Evolutionary conservation across 2,797 vertebrate genomes (phyloP).

Genomic region (Chaetodon trifasciatus): DNA sequence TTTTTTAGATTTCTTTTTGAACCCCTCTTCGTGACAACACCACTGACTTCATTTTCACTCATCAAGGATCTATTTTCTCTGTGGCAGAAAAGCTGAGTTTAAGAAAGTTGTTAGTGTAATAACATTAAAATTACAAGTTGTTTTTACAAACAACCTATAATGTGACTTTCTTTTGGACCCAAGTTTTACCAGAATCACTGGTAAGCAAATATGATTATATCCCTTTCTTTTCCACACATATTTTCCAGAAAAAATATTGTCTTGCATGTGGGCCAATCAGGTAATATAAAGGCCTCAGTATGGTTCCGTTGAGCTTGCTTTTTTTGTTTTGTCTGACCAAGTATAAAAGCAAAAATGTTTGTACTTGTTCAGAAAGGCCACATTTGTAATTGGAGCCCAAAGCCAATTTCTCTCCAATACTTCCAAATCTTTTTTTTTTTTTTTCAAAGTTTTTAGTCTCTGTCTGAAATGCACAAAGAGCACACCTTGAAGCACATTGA

Average conservation of each 20-base stretch:
- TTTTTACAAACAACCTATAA: background rate
- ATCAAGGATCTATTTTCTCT: background rate
- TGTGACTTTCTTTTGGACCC: too few relatives aligned
- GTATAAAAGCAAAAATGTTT: too few relatives aligned
- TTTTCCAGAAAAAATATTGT: background rate
- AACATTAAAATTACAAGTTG: background rate
- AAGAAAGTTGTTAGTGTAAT: background rate
- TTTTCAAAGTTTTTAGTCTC: background rate
- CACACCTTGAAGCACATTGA: background rate
- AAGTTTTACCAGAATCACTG: background rate
- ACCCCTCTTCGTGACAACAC: background rate
- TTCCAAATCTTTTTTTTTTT: background rate
- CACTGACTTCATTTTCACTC: background rate
- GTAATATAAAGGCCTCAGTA: background rate
- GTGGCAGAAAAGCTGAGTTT: constrained; percentile 1
- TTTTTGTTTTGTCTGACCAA: background rate
- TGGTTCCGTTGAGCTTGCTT: background rate
- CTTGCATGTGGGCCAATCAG: background rate
- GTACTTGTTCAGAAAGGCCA: background rate
- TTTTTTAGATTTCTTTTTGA: background rate
- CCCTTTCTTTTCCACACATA: background rate
- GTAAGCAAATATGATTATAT: background rate
- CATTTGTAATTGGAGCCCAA: background rate
- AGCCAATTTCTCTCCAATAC: background rate
- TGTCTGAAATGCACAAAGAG: background rate